Base-by-base conservation (phyloP, 1,140 invertebrate species). In the Melanaphis sacchari region DNA sequence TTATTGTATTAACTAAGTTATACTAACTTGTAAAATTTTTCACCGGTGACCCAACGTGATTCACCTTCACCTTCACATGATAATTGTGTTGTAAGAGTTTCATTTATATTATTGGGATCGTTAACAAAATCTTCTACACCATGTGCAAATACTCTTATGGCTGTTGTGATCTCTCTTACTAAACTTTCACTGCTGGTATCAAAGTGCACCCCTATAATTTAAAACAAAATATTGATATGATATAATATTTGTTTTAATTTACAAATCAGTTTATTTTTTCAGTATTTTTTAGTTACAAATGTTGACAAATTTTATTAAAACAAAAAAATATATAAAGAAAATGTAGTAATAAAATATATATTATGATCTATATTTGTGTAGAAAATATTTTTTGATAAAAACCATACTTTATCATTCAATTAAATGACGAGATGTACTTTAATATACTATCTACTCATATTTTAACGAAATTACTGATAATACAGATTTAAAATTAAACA, bases 141-240 rank as follows among this genome's bases (percentile, higher is more conserved):
- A 94, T 98, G 97, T 31, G 98, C 98, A 95, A 98, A 99, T 91
- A 99, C 98, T 95, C 98, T 98, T 43, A 99, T 97, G 8, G 98
- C 98, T 40, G 98, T 98, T 7, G 97, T 97, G 81, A 99, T 98
- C 95, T 98, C 98, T 94, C 97, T 97, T 94, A 98, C 97, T 15
- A 99, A 95, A 46, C 97, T 97, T 0, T 96, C 96, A 94, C 97
- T 97, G 91, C 97, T 97, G 38, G 98, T 98, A 95, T 99, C 98
- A 94, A 98, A 99, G 95, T 99, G 98, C 0, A 99, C 98, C 93
- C 98, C 97, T 98, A 95, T 0, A 95, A 94, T 85, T 40, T 76
- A 38, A 93, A 54, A 52, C 24, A n/a, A n/a, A 93, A 40, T 31
- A 46, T n/a, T 18, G 15, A 66, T 66, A 26, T 5, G 5, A n/a